A percentile compares a stretch with the other conserved stretches of the same genome.
Evolutionary conservation across 2,113 vertebrate genomes (phyloP).

Genomic region (Sphyrna mokarran): DNA sequence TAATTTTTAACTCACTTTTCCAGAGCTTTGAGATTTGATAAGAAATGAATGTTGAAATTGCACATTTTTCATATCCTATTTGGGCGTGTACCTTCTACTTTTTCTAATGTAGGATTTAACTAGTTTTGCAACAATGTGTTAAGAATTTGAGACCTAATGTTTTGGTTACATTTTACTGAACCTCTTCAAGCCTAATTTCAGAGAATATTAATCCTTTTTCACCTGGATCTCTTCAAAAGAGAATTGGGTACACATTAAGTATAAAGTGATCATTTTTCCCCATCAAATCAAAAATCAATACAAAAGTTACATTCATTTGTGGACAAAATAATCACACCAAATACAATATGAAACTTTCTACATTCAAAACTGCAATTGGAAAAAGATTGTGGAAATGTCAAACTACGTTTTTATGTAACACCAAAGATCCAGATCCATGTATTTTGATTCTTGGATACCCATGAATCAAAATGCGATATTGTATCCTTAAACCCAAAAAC

Average conservation of each 20-base stretch:
- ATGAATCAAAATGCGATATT: not conserved
- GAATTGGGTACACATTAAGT: not conserved
- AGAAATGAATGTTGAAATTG: not conserved
- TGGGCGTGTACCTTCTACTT: not conserved
- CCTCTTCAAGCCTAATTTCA: not conserved
- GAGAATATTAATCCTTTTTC: not conserved
- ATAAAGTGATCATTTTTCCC: not conserved
- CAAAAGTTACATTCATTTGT: not conserved
- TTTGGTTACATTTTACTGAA: not conserved
- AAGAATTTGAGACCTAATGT: not conserved
- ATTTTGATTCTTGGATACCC: not conserved
- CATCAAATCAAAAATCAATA: not conserved
- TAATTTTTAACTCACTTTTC: not conserved
- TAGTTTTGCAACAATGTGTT: not conserved
- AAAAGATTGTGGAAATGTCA: not conserved
- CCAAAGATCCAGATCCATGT: not conserved
- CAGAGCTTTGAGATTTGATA: not conserved
- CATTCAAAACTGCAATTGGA: not conserved
- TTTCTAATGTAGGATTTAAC: not conserved
- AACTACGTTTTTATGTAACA: not conserved
- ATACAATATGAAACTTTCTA: not conserved
- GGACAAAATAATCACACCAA: not conserved
- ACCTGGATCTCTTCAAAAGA: not conserved
- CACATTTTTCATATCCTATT: not conserved
- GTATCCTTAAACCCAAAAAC: not conserved